These are phyloP conservation scores for Meleagris gallopavo DNA, from an alignment of 2,113 vertebrate species.

Conservation along the genomic window DNA sequence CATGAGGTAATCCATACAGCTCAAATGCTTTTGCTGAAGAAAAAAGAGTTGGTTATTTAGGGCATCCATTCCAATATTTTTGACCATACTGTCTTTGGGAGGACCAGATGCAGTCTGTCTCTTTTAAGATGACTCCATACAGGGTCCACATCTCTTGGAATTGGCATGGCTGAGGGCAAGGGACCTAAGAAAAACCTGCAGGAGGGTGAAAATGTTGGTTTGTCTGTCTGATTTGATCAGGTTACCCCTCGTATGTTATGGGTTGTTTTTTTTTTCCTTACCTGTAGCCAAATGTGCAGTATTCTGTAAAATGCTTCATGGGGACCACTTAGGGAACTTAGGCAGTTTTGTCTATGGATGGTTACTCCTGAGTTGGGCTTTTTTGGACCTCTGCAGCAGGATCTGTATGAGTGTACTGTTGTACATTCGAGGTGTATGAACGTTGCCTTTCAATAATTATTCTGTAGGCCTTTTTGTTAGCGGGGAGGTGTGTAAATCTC, in stretches of 20 bases:
- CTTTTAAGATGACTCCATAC: background rate
- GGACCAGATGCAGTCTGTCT: background rate
- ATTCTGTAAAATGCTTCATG: background rate
- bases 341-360: background rate
- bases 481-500: conserved; percentile 34
- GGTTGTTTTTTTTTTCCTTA: background rate
- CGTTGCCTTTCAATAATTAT: conserved; percentile 62
- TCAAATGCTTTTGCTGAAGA: conserved; percentile 61
- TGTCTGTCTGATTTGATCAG: background rate
- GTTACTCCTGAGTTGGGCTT: background rate
- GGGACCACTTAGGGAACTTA: background rate
- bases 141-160: background rate
- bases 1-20: conserved; percentile 65
- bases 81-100: background rate
- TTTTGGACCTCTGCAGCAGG: background rate
- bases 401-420: background rate
- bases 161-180: background rate
- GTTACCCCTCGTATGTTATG: background rate
- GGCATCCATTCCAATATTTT: conserved; percentile 6
- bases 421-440: background rate
- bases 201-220: background rate
- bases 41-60: background rate
- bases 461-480: conserved; percentile 75
- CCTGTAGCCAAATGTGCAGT: background rate
- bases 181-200: background rate